Percentiles rank a stretch among this genome's conserved stretches.
Conservation (phyloP, 2,113 vertebrate genomes). For the Microtus pennsylvanicus region DNA sequence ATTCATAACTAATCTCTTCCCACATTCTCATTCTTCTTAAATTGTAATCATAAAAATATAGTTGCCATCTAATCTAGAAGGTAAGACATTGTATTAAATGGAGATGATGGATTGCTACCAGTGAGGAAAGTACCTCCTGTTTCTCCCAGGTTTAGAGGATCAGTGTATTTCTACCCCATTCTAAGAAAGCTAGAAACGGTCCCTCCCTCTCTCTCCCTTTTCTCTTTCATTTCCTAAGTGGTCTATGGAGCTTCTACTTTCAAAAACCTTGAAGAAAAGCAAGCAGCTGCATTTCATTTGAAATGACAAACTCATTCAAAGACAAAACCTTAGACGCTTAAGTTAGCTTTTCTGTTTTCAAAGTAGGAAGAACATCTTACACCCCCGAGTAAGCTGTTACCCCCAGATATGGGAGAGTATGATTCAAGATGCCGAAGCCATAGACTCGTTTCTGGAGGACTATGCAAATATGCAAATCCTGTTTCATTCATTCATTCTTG, state of each 20-base stretch:
- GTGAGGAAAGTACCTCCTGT: neutral
- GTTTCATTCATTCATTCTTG: neutral
- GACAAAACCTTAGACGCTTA: neutral
- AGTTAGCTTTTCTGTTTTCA: neutral
- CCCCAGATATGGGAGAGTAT: neutral
- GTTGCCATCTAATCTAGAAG: neutral
- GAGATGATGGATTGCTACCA: neutral
- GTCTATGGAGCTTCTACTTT: neutral
- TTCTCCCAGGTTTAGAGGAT: neutral
- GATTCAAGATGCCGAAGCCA: neutral
- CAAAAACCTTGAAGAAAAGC: conserved; percentile 22
- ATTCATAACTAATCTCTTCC: neutral
- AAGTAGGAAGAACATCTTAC: neutral
- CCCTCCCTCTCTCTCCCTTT: neutral
- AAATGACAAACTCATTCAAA: neutral
- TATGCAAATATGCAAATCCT: neutral
- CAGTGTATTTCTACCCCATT: neutral
- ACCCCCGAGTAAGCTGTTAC: neutral
- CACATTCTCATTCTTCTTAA: conserved; percentile 3
- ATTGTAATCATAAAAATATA: neutral
- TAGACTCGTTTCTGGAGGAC: neutral
- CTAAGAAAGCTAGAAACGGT: neutral
- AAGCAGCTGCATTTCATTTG: neutral
- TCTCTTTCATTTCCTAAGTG: neutral
- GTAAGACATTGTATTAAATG: neutral